These are phyloP conservation scores for Nothura maculosa DNA, from an alignment of 2,797 vertebrate genomes.

Conservation along the genomic window DNA sequence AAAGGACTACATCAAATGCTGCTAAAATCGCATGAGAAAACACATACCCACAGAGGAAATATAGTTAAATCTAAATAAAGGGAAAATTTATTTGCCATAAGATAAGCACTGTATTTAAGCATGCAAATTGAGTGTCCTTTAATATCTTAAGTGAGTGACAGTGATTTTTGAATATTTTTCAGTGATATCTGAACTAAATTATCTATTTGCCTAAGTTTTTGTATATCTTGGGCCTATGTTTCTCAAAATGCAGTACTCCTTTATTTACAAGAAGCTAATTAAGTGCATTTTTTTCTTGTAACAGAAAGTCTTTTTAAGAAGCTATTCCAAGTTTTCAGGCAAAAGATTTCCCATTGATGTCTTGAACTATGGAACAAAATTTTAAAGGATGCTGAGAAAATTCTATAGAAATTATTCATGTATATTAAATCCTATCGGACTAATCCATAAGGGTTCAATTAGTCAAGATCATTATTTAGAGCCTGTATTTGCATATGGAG, in stretches of 20 bases:
- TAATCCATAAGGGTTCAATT: neutral
- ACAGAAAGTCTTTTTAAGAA: neutral
- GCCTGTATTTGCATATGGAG: neutral
- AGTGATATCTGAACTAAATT: neutral
- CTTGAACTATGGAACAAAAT: neutral
- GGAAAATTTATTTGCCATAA: neutral
- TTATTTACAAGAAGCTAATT: neutral
- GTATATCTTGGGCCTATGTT: neutral
- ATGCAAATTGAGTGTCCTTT: neutral
- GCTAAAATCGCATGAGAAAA: neutral
- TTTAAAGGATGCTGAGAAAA: neutral
- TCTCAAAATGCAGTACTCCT: neutral
- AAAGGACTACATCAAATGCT: neutral
- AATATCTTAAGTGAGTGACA: neutral
- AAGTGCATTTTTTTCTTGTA: neutral
- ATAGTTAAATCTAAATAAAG: neutral
- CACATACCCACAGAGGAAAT: neutral
- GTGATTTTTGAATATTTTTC: neutral
- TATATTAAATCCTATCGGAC: neutral
- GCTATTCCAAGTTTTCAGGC: neutral
- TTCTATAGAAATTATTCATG: neutral
- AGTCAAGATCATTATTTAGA: neutral
- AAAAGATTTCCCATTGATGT: neutral
- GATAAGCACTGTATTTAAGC: neutral
- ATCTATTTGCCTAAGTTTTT: neutral